Percentiles rank a stretch among this genome's conserved stretches.
phyloP scores from a whole-genome alignment of 2,888 invertebrate species.

The Ischnura elegans region DNA sequence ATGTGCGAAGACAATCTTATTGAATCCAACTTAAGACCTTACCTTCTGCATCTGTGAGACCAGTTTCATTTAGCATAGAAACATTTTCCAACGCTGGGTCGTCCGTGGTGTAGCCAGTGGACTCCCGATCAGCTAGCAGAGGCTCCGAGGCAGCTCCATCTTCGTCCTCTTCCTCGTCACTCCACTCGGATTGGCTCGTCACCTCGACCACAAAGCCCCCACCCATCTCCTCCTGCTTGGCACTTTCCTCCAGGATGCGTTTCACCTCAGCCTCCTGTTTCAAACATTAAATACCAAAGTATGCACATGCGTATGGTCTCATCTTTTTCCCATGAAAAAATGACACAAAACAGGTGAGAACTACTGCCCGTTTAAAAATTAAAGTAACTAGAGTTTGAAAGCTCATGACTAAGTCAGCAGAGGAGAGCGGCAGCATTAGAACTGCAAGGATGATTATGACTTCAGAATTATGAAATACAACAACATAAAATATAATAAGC shows the following conservation, averaged over 20 bases:
- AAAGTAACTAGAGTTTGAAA: too few species aligned
- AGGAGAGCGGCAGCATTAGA: too few species aligned
- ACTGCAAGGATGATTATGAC: too few species aligned
- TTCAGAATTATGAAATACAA: too few species aligned
- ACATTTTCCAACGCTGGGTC: slow-evolving; percentile 92
- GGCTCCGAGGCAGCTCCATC: slow-evolving; percentile 84
- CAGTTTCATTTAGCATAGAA: slow-evolving; percentile 91
- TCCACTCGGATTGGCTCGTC: slow-evolving; percentile 91
- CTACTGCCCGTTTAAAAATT: too few species aligned
- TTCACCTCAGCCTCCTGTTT: slow-evolving; percentile 79
- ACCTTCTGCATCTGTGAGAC: slow-evolving; percentile 92
- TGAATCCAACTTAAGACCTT: slow-evolving; percentile 68
- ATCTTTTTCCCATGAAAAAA: not conserved
- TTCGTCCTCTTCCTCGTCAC: slow-evolving; percentile 83
- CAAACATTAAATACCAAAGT: not conserved
- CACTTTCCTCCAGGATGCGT: slow-evolving; percentile 78
- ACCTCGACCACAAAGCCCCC: slow-evolving; percentile 69
- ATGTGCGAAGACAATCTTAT: too few species aligned
- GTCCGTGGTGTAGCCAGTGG: slow-evolving; percentile 92
- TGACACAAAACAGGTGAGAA: too few species aligned
- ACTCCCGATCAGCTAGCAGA: slow-evolving; percentile 80
- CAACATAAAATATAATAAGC: too few species aligned
- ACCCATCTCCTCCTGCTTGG: slow-evolving; percentile 79
- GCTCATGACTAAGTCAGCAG: too few species aligned
- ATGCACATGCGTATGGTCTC: not conserved